These are phyloP conservation scores for Sebastiscus tertius DNA, from an alignment of 2,797 vertebrate genomes.

Conservation along the genomic window DNA sequence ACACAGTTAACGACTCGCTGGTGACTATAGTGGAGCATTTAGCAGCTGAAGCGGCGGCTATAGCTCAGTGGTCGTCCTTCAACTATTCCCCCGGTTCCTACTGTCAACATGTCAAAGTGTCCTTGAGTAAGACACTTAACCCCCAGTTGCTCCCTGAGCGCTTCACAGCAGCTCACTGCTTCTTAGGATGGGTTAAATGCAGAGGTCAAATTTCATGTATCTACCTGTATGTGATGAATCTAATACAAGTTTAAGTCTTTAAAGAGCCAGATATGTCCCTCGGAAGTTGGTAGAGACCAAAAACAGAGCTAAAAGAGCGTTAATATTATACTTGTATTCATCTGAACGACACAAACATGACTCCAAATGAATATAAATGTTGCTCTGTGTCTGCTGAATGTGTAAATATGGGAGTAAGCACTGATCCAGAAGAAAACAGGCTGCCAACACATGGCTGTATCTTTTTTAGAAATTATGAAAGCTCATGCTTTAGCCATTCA, in stretches of 20 bases:
- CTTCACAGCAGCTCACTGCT: too few relatives aligned
- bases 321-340: background rate
- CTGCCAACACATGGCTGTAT: slow-evolving; percentile 4
- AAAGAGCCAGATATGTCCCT: background rate
- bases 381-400: background rate
- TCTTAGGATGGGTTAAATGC: too few relatives aligned
- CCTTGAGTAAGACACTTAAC: too few relatives aligned
- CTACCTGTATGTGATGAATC: too few relatives aligned
- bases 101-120: too few relatives aligned
- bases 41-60: background rate
- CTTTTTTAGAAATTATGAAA: background rate
- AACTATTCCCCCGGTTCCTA: too few relatives aligned
- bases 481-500: slow-evolving; percentile 12
- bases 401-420: background rate
- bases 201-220: too few relatives aligned
- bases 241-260: background rate
- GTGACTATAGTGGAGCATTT: background rate
- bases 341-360: background rate
- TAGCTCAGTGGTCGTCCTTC: too few relatives aligned
- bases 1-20: background rate
- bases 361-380: background rate
- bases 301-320: too few relatives aligned
- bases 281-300: background rate
- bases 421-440: background rate
- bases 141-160: too few relatives aligned